phyloP scores from a whole-genome alignment of 2,888 invertebrate genomes.

The Diarsia rubi region DNA sequence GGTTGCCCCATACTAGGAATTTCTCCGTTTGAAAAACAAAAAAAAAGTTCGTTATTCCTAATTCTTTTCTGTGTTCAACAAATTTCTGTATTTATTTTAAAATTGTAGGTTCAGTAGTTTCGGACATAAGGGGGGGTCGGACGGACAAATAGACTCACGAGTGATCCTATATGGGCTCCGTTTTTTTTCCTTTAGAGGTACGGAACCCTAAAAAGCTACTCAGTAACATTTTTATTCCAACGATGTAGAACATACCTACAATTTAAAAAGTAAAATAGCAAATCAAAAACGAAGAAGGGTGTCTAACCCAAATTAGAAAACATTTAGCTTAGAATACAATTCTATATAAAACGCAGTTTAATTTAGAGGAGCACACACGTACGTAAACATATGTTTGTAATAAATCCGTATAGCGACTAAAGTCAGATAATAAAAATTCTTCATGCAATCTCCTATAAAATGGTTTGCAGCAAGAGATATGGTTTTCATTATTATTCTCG shows the following conservation, averaged over 20 bases:
- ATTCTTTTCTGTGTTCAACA: too few species aligned
- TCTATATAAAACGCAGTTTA: constrained; percentile 37
- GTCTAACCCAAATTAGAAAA: constrained; percentile 25
- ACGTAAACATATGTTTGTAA: constrained; percentile 19
- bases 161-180: too few species aligned
- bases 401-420: constrained; percentile 51
- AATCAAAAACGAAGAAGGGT: not conserved
- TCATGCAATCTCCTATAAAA: constrained; percentile 63
- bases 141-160: too few species aligned
- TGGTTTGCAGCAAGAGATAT: constrained; percentile 62
- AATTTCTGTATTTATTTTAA: too few species aligned
- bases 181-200: too few species aligned
- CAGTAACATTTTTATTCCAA: constrained; percentile 4
- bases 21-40: too few species aligned
- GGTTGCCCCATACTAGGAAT: too few species aligned
- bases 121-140: too few species aligned
- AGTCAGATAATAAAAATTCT: constrained; percentile 53
- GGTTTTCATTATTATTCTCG: constrained; percentile 56
- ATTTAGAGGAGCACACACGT: constrained; percentile 26
- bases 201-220: too few species aligned
- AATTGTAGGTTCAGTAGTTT: too few species aligned
- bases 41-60: too few species aligned
- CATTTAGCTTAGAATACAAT: constrained; percentile 6
- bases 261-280: not conserved
- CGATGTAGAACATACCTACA: not conserved